Conservation (phyloP, 2,113 vertebrate genomes). For the Sialia sialis region DNA sequence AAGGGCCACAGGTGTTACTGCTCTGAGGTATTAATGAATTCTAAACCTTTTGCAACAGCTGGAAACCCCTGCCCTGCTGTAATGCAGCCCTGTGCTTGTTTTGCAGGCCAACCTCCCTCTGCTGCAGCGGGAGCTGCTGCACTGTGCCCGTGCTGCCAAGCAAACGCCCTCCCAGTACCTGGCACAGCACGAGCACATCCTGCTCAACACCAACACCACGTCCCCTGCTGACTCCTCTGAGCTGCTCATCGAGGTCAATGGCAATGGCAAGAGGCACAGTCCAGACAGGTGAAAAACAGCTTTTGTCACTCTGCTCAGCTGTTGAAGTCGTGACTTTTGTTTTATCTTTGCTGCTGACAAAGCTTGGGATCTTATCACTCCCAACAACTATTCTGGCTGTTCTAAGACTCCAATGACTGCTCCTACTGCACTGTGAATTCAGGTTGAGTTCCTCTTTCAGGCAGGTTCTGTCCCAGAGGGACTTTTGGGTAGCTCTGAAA, state of each 20-base stretch:
- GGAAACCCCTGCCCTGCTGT: background rate
- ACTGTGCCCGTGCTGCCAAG: conserved; percentile 95
- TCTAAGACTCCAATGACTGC: background rate
- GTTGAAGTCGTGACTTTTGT: background rate
- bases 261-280: conserved; percentile 88
- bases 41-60: background rate
- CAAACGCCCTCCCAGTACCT: conserved; percentile 97
- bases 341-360: background rate
- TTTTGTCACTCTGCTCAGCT: accelerated
- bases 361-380: background rate
- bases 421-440: background rate
- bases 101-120: conserved; percentile 93
- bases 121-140: conserved; percentile 93
- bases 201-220: conserved; percentile 88
- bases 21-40: background rate
- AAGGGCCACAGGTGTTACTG: background rate
- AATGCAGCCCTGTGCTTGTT: background rate
- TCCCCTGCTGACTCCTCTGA: conserved; percentile 91
- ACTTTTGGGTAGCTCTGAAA: background rate
- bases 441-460: background rate
- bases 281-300: conserved; percentile 81
- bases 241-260: conserved; percentile 89
- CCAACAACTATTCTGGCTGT: background rate
- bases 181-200: conserved; percentile 95
- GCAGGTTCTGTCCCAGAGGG: background rate